Evolutionary conservation across 92 coral and sea anemone genomes (phyloP).

Genomic region (Porites cylindrica): DNA sequence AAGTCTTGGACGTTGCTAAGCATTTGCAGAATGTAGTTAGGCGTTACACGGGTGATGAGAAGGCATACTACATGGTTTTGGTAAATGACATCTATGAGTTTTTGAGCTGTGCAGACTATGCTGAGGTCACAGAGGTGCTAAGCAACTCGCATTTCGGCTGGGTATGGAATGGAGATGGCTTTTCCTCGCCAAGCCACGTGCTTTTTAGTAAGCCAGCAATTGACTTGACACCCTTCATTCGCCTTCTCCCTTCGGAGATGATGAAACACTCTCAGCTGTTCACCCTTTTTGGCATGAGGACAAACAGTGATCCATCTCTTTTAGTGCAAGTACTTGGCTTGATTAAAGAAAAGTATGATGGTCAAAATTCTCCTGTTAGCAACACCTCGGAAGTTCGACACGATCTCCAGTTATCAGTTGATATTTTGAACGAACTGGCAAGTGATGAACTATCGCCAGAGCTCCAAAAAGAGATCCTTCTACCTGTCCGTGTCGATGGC

Average conservation of each 20-base stretch:
- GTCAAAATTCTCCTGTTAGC: neutral
- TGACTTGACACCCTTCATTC: conserved; percentile 62
- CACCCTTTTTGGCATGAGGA: conserved; percentile 56
- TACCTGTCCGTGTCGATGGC: conserved; percentile 56
- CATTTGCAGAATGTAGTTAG: conserved; percentile 51
- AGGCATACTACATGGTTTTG: conserved; percentile 35
- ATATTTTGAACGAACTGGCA: conserved; percentile 51
- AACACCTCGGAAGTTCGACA: conserved; percentile 33
- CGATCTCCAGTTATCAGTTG: conserved; percentile 58
- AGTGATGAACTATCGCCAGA: conserved; percentile 17
- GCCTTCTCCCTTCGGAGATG: conserved; percentile 56
- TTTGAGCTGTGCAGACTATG: conserved; percentile 19
- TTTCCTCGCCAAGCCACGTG: conserved; percentile 63
- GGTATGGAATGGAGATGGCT: conserved; percentile 82
- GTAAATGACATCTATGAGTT: conserved; percentile 49
- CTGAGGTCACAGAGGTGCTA: too few species aligned
- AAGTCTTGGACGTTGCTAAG: conserved; percentile 31
- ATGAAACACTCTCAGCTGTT: conserved; percentile 35
- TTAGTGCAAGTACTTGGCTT: conserved; percentile 30
- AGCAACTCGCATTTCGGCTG: conserved; percentile 13
- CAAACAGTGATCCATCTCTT: conserved; percentile 24
- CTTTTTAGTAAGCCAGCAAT: conserved; percentile 38
- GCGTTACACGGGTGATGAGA: conserved; percentile 43
- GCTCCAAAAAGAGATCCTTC: conserved; percentile 39
- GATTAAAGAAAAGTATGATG: conserved; percentile 38